These are phyloP conservation scores for Labroides dimidiatus DNA, from an alignment of 2,797 vertebrate genomes.

Conservation along the genomic window DNA sequence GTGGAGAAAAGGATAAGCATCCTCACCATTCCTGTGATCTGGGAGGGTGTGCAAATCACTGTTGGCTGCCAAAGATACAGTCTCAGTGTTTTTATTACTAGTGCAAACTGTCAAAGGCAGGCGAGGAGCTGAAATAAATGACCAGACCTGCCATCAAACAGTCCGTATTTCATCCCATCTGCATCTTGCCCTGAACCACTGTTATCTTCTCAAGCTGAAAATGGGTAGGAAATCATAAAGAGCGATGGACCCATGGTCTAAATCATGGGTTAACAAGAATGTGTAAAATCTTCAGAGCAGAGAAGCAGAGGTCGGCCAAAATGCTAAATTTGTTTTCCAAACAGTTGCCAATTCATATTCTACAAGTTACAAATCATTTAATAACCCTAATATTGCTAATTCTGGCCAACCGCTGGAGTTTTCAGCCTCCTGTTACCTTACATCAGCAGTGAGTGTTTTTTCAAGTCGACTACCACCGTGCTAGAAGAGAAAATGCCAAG, in stretches of 20 bases:
- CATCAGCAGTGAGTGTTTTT: slow-evolving; percentile 15
- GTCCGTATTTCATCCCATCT: slow-evolving; percentile 58
- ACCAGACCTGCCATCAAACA: slow-evolving; percentile 50
- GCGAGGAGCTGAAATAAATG: slow-evolving; percentile 51
- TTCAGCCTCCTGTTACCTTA: background rate
- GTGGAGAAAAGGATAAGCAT: slow-evolving; percentile 30
- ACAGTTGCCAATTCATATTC: background rate
- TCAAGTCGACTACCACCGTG: slow-evolving; percentile 4
- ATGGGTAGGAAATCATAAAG: background rate
- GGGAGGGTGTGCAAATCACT: slow-evolving; percentile 57
- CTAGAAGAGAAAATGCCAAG: slow-evolving; percentile 15
- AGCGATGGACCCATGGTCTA: background rate
- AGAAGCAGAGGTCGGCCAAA: background rate
- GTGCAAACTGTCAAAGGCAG: slow-evolving; percentile 54
- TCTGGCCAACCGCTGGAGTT: background rate
- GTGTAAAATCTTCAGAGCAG: background rate
- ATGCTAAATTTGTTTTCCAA: background rate
- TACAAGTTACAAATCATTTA: background rate
- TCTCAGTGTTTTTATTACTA: slow-evolving; percentile 64
- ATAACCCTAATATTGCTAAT: too few species aligned
- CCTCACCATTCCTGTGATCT: slow-evolving; percentile 42
- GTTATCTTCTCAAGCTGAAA: background rate
- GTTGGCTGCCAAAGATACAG: slow-evolving; percentile 58
- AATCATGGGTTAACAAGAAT: background rate
- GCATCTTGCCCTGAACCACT: slow-evolving; percentile 24